Conservation (phyloP, 2,888 invertebrate species). For the Rhagonycha lutea region DNA sequence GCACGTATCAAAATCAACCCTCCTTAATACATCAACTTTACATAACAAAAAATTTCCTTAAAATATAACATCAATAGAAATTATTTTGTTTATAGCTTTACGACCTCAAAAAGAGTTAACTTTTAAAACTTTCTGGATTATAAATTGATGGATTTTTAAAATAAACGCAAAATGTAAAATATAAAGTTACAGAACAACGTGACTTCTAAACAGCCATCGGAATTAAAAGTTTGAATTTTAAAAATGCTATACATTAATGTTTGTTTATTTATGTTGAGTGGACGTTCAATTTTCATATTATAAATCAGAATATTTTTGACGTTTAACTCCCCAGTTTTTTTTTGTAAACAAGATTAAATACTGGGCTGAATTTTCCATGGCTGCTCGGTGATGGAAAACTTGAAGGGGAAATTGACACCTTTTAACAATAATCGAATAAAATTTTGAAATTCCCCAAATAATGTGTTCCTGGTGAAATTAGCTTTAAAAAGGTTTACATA, state of each 20-base stretch:
- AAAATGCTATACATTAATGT: conserved; percentile 11
- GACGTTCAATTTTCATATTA: conserved; percentile 7
- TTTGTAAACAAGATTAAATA: not conserved
- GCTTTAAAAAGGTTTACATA: conserved; percentile 24
- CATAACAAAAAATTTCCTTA: not conserved
- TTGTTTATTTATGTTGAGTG: conserved; percentile 1
- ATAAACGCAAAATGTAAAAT: conserved; percentile 16
- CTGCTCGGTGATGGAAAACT: not conserved
- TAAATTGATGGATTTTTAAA: conserved; percentile 23
- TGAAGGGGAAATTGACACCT: not conserved
- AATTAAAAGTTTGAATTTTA: conserved; percentile 11
- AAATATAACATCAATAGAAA: not conserved
- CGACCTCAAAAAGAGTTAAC: not conserved
- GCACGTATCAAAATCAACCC: conserved; percentile 26
- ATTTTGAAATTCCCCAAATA: conserved; percentile 3
- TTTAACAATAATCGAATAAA: not conserved
- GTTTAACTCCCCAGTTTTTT: not conserved
- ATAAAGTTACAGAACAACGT: conserved; percentile 12
- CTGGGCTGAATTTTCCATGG: not conserved
- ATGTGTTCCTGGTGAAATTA: conserved; percentile 8
- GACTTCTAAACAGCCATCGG: conserved; percentile 7
- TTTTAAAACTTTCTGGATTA: conserved; percentile 15
- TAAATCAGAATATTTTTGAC: not conserved
- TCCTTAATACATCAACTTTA: conserved; percentile 2
- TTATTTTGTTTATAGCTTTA: not conserved